A percentile compares a stretch with the other conserved stretches of the same genome.
Conservation (phyloP, 1,140 invertebrate species). For the Potamilus streckersoni region DNA sequence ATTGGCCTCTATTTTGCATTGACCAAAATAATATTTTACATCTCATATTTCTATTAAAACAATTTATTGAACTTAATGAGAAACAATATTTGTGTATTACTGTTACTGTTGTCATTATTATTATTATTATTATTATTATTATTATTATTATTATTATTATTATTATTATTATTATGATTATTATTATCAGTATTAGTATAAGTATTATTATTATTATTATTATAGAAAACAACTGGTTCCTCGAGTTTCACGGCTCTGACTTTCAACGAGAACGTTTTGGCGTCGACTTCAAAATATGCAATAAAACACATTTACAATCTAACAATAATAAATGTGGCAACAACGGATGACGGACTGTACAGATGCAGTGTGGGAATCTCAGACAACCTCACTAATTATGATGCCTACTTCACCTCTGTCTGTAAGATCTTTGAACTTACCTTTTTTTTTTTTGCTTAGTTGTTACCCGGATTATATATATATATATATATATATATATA, state of each 20-base stretch:
- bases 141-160: too few species aligned
- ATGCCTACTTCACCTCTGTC: slow-evolving; percentile 16
- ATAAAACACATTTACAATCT: slow-evolving; percentile 25
- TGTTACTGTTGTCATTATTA: too few species aligned
- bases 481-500: too few species aligned
- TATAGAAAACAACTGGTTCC: slow-evolving; percentile 9
- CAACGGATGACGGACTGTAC: slow-evolving; percentile 20
- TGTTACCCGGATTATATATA: too few species aligned
- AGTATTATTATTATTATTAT: not conserved
- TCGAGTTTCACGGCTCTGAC: slow-evolving; percentile 24
- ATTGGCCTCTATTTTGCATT: too few species aligned
- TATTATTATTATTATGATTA: too few species aligned
- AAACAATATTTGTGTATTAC: too few species aligned
- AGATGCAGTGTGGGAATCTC: slow-evolving; percentile 18
- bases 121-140: too few species aligned
- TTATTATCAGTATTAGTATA: too few species aligned
- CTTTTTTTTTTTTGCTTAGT: not conserved
- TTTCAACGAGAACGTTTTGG: slow-evolving; percentile 25
- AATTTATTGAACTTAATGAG: too few species aligned
- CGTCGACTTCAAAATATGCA: slow-evolving; percentile 13
- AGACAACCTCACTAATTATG: slow-evolving; percentile 5
- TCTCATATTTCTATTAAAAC: too few species aligned
- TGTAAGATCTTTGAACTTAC: slow-evolving; percentile 1
- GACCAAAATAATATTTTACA: too few species aligned
- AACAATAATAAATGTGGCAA: slow-evolving; percentile 11